Percentiles rank a stretch among this genome's conserved stretches.
phyloP scores from a whole-genome alignment of 2,113 vertebrate species.

The Larimichthys polyactis region DNA sequence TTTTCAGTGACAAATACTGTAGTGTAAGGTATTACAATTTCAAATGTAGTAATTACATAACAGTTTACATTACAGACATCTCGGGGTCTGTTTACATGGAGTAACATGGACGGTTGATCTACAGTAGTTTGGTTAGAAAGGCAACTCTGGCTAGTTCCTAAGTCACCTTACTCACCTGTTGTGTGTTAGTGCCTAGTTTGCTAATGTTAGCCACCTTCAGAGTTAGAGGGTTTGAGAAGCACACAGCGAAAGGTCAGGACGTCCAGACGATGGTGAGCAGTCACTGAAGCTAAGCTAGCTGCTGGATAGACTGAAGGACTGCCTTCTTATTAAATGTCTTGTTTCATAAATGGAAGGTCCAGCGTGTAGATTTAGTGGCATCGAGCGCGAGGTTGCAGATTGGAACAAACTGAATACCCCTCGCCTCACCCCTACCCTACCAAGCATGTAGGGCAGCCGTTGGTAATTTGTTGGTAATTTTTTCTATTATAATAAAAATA shows the following conservation, averaged over 20 bases:
- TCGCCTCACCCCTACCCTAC: no score
- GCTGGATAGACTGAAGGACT: neutral
- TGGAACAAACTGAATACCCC: no score
- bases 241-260: neutral
- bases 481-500: no score
- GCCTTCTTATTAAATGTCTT: no score
- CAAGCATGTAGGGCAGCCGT: no score
- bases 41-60: no score
- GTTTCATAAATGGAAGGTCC: no score
- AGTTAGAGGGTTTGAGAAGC: neutral
- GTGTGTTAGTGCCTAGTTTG: neutral
- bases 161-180: neutral
- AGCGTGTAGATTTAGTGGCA: no score
- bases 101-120: neutral
- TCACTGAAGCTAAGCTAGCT: neutral
- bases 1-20: neutral
- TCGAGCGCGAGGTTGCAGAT: no score
- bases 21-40: neutral
- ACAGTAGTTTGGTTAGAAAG: neutral
- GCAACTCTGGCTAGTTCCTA: neutral
- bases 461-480: no score
- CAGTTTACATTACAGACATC: neutral
- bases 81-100: neutral
- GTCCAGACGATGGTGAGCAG: neutral
- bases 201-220: neutral